Base-by-base conservation (phyloP, 2,113 vertebrate species). In the Nanger granti region DNA sequence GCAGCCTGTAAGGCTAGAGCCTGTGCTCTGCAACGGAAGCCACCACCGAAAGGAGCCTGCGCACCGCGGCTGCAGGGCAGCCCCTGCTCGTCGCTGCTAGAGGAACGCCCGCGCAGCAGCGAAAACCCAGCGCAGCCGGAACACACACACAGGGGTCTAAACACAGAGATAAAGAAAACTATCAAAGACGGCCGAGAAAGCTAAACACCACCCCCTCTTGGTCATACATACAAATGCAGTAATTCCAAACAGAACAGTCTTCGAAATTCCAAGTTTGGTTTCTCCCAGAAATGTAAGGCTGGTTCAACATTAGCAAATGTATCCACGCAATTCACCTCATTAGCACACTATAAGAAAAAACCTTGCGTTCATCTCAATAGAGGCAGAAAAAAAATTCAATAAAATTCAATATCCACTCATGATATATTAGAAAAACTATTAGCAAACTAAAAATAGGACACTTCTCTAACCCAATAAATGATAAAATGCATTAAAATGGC, bases 31-130 rank as follows among this genome's bases (percentile, higher is more conserved):
- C 22, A 44, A 3, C 24, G 8, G 73, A 44, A 24, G 41, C 37
- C 6, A 7, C 11, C 24, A 3, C 5, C 8, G 22, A 0, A 44
- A 44, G 41, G 24, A 14, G 73, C 37, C 6, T 7, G 24, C 8
- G 73, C 37, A 3, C 41, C 37, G 4, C 12, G 2, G 4, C 37
- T 26, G 3, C 41, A 24, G 41, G 37, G 41, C 3, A 79, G 73
- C 41, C 69, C 73, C 12, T 8, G 73, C 73, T 14, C 8, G 24
- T 26, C 0, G 0, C 73, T 44, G 0, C 37, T 7, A 7, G 73
- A 79, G 41, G 7, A 28, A 2, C 0, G 11, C 24, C 73, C 1
- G 2, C 0, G 3, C 41, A 4, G 3, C 41, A 4, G 24, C 11
- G 1, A 4, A 44, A 4, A 28, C 37, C 37, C 37, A 2, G 73